These are phyloP conservation scores for Cyphomyrus plagiostoma DNA, from an alignment of 2,113 vertebrate genomes.

Conservation along the genomic window DNA sequence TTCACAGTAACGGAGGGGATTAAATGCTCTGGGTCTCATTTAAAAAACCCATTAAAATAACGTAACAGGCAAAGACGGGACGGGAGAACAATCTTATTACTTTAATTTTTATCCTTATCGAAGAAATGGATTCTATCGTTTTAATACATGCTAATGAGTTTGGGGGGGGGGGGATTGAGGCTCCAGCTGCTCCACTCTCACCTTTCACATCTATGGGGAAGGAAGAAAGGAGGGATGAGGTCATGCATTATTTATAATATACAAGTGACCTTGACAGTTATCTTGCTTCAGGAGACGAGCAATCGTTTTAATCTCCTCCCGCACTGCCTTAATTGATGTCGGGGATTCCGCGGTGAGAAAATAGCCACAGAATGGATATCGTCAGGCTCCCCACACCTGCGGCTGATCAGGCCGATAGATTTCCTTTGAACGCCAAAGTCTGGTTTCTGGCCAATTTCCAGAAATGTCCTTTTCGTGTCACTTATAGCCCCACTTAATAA, in stretches of 20 bases:
- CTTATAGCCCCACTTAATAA: not conserved
- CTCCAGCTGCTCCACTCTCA: conserved; percentile 17
- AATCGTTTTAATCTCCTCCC: conserved; percentile 19
- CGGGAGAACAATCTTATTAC: conserved; percentile 7
- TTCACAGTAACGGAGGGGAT: not conserved
- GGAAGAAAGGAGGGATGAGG: not conserved
- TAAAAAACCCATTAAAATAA: conserved; percentile 22
- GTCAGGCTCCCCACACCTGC: not conserved
- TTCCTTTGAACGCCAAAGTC: conserved; percentile 12
- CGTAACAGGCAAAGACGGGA: conserved; percentile 8
- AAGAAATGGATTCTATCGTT: conserved; percentile 18
- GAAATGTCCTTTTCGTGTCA: not conserved
- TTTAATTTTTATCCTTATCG: conserved; percentile 8
- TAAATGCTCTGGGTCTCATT: conserved; percentile 5
- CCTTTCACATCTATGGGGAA: conserved; percentile 5
- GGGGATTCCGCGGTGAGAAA: not conserved
- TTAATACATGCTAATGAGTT: conserved; percentile 13
- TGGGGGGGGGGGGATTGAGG: not conserved
- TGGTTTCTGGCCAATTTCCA: not conserved
- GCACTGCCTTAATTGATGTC: conserved; percentile 17
- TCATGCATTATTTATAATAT: conserved; percentile 28
- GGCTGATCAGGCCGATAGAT: not conserved
- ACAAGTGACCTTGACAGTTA: conserved; percentile 25
- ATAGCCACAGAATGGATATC: not conserved
- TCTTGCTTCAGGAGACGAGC: conserved; percentile 5